These are phyloP conservation scores for Scartelaos histophorus DNA, from an alignment of 2,113 vertebrate species.

Conservation along the genomic window DNA sequence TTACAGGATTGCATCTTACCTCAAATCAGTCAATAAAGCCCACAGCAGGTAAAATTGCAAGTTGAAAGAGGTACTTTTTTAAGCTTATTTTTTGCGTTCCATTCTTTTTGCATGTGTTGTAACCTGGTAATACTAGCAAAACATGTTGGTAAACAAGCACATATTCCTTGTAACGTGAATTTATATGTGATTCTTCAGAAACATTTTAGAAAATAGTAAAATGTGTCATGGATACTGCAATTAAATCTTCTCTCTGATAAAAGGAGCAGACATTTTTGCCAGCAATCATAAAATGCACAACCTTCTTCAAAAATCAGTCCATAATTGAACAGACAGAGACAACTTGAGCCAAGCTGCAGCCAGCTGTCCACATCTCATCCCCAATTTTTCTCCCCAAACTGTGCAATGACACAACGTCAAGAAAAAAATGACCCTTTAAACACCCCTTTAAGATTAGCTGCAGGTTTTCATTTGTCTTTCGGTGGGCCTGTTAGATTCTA, in stretches of 20 bases:
- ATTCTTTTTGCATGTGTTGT: slow-evolving; percentile 52
- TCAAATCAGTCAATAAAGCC: slow-evolving; percentile 68
- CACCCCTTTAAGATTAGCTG: slow-evolving; percentile 64
- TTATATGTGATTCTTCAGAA: slow-evolving; percentile 68
- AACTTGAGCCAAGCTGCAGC: slow-evolving; percentile 48
- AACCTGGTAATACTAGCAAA: slow-evolving; percentile 76
- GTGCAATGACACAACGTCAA: slow-evolving; percentile 65
- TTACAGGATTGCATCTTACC: slow-evolving; percentile 61
- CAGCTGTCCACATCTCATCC: slow-evolving; percentile 25
- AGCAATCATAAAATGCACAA: slow-evolving; percentile 61
- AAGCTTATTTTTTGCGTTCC: slow-evolving; percentile 50
- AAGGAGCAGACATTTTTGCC: slow-evolving; percentile 64
- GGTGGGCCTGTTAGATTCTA: slow-evolving; percentile 66
- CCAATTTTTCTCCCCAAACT: slow-evolving; percentile 44
- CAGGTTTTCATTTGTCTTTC: slow-evolving; percentile 69
- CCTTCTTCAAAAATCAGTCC: slow-evolving; percentile 53
- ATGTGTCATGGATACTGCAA: slow-evolving; percentile 70
- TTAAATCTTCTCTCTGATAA: slow-evolving; percentile 56
- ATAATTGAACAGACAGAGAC: slow-evolving; percentile 60
- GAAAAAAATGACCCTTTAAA: slow-evolving; percentile 57
- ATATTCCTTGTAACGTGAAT: slow-evolving; percentile 66
- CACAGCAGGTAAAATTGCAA: slow-evolving; percentile 69
- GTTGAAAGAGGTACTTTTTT: slow-evolving; percentile 61
- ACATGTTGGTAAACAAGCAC: slow-evolving; percentile 68
- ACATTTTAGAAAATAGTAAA: slow-evolving; percentile 72